These are phyloP conservation scores for Neotoxoptera formosana DNA, from an alignment of 1,140 invertebrate species.

Conservation along the genomic window DNA sequence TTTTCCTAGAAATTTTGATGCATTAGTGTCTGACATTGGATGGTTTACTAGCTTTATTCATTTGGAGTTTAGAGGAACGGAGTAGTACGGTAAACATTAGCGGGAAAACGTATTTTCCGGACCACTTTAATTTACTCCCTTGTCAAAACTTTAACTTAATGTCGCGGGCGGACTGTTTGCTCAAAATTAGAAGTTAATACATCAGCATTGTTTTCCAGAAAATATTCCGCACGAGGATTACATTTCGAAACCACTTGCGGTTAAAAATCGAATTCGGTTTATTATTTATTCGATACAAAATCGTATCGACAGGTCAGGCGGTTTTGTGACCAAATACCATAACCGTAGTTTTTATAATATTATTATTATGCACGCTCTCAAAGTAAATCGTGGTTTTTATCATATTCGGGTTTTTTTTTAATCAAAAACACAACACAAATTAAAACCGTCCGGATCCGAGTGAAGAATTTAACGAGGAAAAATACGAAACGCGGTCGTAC, in stretches of 20 bases:
- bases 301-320: background rate
- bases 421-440: background rate
- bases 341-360: too few relatives aligned
- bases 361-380: background rate
- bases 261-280: background rate
- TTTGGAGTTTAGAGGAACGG: background rate
- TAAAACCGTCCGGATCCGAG: background rate
- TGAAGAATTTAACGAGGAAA: background rate
- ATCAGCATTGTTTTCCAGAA: background rate
- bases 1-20: background rate
- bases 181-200: constrained; percentile 1
- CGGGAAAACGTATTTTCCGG: background rate
- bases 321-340: background rate
- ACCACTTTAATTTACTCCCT: background rate
- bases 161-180: background rate
- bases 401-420: background rate
- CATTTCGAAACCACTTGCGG: background rate
- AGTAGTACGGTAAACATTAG: background rate
- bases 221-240: background rate
- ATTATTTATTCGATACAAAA: background rate
- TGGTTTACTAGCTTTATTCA: constrained; percentile 16
- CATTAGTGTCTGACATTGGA: constrained; percentile 4
- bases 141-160: constrained; percentile 6
- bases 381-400: background rate
- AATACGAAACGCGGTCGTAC: background rate